phyloP scores from a whole-genome alignment of 1,140 invertebrate species.

The Ostrea denselamellosa region DNA sequence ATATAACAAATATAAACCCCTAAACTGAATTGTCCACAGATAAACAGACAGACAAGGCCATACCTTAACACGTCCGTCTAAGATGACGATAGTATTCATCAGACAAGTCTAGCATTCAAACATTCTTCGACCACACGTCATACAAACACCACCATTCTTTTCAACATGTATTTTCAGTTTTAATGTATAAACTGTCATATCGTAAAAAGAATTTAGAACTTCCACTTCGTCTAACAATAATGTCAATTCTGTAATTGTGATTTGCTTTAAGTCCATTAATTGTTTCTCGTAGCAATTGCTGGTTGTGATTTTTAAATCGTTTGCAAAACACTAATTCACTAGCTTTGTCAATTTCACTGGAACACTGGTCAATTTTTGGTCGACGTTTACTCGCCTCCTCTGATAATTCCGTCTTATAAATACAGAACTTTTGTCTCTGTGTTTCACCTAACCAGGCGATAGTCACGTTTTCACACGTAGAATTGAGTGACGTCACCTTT shows the following conservation, averaged over 20 bases:
- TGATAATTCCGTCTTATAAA: constrained; percentile 69
- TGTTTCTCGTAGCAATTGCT: constrained; percentile 45
- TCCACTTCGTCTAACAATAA: constrained; percentile 47
- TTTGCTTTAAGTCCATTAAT: constrained; percentile 51
- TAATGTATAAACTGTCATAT: constrained; percentile 27
- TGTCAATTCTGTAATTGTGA: constrained; percentile 50
- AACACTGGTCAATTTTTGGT: constrained; percentile 54
- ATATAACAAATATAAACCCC: no score
- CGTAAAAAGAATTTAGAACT: constrained; percentile 7
- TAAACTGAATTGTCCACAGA: no score
- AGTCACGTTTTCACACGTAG: constrained; percentile 71
- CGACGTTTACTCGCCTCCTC: constrained; percentile 53
- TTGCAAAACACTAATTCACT: constrained; percentile 51
- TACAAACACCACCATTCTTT: neutral
- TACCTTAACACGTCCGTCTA: neutral
- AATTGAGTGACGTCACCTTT: constrained; percentile 66
- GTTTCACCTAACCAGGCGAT: constrained; percentile 71
- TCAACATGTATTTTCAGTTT: constrained; percentile 27
- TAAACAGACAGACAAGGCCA: neutral
- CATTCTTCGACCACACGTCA: neutral
- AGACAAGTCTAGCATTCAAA: neutral
- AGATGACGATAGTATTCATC: neutral
- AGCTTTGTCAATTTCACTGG: constrained; percentile 36
- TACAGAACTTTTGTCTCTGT: constrained; percentile 74
- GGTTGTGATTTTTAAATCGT: constrained; percentile 52